A percentile compares a stretch with the other conserved stretches of the same genome.
Conservation (phyloP, 2,113 vertebrate genomes). For the Lathamus discolor region DNA sequence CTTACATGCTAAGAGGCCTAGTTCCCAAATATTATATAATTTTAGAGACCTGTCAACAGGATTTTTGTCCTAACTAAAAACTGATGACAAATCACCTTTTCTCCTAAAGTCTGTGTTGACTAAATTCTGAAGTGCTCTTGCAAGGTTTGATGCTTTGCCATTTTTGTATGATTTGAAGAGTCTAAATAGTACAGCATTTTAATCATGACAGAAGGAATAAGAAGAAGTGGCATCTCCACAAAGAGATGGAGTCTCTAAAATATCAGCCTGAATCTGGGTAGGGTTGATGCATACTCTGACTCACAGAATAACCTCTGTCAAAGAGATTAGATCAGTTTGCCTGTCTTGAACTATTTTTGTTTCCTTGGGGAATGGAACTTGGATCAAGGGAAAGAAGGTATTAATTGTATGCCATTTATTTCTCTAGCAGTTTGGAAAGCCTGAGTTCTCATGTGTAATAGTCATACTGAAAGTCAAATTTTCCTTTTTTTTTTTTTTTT, state of each 20-base stretch:
- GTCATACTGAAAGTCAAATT: background rate
- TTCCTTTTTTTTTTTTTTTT: background rate
- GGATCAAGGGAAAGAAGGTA: background rate
- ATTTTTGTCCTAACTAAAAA: background rate
- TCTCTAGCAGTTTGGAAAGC: background rate
- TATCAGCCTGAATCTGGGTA: background rate
- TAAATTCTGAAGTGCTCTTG: background rate
- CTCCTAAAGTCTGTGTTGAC: background rate
- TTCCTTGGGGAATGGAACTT: background rate
- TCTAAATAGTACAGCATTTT: rapidly evolving
- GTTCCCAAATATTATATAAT: background rate
- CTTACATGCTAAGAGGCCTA: background rate
- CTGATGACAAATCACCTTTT: background rate
- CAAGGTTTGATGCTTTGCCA: background rate
- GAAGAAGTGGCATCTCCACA: background rate
- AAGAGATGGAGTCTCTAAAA: background rate
- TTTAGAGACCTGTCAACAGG: background rate
- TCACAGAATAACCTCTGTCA: background rate
- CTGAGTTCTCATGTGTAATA: background rate
- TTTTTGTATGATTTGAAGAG: background rate
- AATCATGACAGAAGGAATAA: background rate
- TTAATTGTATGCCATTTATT: background rate
- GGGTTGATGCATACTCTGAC: rapidly evolving
- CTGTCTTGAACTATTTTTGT: background rate
- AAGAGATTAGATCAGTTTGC: background rate